These are phyloP conservation scores for Fukomys damarensis DNA, from an alignment of 2,113 vertebrate species.

Conservation along the genomic window DNA sequence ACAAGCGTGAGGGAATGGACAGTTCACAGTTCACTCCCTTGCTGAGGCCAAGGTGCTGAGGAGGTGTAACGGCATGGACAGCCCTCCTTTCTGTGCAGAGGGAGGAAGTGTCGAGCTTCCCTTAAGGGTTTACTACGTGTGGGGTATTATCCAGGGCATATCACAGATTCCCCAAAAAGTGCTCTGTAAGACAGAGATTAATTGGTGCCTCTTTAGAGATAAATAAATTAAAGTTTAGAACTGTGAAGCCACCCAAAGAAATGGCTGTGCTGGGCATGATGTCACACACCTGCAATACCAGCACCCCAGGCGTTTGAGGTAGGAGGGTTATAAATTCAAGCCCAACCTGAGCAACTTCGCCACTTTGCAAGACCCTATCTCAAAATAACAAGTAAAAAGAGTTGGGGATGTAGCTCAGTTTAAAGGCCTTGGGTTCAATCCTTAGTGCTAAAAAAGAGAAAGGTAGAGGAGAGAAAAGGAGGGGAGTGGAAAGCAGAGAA, in stretches of 20 bases:
- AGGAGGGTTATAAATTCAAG: not conserved
- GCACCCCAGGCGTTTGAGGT: not conserved
- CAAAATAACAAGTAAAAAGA: not conserved
- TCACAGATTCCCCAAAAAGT: not conserved
- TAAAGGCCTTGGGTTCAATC: no score
- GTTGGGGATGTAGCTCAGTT: no score
- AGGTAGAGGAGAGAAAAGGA: no score
- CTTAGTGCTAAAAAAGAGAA: no score
- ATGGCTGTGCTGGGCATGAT: not conserved
- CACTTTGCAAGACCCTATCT: not conserved
- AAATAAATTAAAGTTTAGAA: not conserved
- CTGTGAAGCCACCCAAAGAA: not conserved
- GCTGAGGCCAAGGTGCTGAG: not conserved
- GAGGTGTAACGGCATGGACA: not conserved
- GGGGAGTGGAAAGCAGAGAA: not conserved
- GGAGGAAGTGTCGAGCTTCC: not conserved
- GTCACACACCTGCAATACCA: no score
- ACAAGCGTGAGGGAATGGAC: conserved; percentile 12
- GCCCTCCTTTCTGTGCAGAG: not conserved
- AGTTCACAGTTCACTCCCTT: not conserved
- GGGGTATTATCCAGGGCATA: not conserved
- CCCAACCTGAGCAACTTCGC: not conserved
- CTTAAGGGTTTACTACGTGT: not conserved
- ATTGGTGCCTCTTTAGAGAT: not conserved
- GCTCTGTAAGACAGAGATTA: not conserved